Evolutionary conservation across 2,888 invertebrate genomes (phyloP).

Genomic region (Epistrophe grossulariae): DNA sequence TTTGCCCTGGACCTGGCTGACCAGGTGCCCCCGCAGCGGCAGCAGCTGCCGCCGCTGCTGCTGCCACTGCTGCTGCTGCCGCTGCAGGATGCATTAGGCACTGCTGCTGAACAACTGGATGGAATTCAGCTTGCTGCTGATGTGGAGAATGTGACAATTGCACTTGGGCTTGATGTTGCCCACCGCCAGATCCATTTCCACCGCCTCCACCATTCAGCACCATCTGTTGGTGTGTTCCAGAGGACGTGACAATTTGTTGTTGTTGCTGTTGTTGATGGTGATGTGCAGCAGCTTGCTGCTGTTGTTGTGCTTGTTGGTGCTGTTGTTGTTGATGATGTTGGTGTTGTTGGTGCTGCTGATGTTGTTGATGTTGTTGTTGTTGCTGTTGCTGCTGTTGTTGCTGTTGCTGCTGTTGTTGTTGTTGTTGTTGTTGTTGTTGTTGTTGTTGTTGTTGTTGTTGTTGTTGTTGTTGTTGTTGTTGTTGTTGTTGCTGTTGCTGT

Average conservation of each 20-base stretch:
- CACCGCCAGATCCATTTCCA: constrained; percentile 40
- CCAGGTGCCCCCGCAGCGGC: constrained; percentile 58
- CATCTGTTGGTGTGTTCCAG: constrained; percentile 60
- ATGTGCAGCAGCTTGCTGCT: constrained; percentile 26
- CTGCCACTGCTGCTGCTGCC: constrained; percentile 57
- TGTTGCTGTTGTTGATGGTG: constrained; percentile 61
- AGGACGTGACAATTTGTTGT: constrained; percentile 63
- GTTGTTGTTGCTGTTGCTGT: constrained; percentile 53
- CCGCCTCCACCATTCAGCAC: constrained; percentile 60
- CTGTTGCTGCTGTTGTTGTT: constrained; percentile 60
- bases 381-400: constrained; percentile 65
- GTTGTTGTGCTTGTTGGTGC: constrained; percentile 31
- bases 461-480: constrained; percentile 49
- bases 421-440: constrained; percentile 67
- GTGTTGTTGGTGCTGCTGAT: constrained; percentile 61
- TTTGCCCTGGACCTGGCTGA: constrained; percentile 60
- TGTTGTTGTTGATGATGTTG: constrained; percentile 55
- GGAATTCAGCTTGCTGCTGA: constrained; percentile 63
- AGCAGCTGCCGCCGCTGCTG: constrained; percentile 63
- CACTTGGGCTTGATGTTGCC: constrained; percentile 62
- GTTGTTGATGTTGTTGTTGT: constrained; percentile 36
- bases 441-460: constrained; percentile 38
- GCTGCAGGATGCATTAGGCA: constrained; percentile 64
- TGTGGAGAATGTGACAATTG: constrained; percentile 70
- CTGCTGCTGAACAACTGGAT: constrained; percentile 68